phyloP scores from a whole-genome alignment of 1,140 invertebrate genomes.

The Micrasema minimum region DNA sequence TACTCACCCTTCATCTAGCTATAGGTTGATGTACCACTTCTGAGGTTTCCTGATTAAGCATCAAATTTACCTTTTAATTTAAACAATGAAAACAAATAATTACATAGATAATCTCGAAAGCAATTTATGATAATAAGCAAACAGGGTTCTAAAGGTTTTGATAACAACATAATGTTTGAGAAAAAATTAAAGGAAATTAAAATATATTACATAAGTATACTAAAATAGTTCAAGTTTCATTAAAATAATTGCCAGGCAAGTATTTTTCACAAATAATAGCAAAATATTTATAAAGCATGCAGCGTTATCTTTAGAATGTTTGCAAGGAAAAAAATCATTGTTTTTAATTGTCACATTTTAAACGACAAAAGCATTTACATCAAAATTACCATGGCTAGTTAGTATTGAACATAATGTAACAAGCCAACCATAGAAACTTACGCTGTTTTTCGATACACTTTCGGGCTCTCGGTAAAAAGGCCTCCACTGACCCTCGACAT shows the following conservation, averaged over 20 bases:
- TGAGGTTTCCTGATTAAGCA: conserved; percentile 8
- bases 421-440: no score
- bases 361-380: no score
- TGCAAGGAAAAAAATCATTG: conserved; percentile 40
- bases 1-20: conserved; percentile 6
- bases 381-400: no score
- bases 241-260: no score
- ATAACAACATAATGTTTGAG: background rate
- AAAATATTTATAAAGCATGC: conserved; percentile 47
- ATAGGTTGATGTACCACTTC: conserved; percentile 3
- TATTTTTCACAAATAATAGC: no score
- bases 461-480: no score
- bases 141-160: background rate
- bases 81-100: conserved; percentile 22
- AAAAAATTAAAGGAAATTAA: background rate
- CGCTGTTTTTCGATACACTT: no score
- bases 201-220: background rate
- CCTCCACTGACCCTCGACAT: no score
- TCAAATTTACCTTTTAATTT: conserved; percentile 20
- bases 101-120: conserved; percentile 11
- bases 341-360: no score
- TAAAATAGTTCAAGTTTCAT: no score
- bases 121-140: conserved; percentile 1
- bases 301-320: conserved; percentile 48
- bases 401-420: no score